Base-by-base conservation (phyloP, 2,888 invertebrate species). In the Aphidius colemani region DNA sequence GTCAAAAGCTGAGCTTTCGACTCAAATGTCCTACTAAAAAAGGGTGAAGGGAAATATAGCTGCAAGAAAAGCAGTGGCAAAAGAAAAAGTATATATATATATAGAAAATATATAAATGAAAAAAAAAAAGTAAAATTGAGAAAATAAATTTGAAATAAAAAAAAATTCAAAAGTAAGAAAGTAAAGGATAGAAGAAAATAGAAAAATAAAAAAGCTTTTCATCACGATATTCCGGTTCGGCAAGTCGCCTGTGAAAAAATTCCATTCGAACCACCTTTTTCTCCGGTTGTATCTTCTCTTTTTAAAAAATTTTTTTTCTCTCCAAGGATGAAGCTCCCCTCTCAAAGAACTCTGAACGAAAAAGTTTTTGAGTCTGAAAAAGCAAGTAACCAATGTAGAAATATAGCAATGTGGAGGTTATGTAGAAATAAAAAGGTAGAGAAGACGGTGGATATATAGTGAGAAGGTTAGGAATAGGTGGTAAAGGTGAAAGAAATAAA, bases 221-320 rank as follows among this genome's bases (percentile, higher is more conserved):
- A 64, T 64, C 64, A 61, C 61, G 61, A 64, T 64, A 64, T 64
- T 65, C 61, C 61, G 61, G 65, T 60, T 60, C 60, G 64, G 43
- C 58, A 61, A 64, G 51, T 64, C 50, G 61, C 53, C 64, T 64
- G 64, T 64, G 64, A 64, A 64, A 64, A 64, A 64, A 64, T 64
- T 64, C 57, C 64, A 56, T 61, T 64, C 61, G 64, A 61, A 43
- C 61, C 61, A 61, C 61, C 58, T 48, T 61, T 53, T 13, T 40
- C 53, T 30, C 53, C 43, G 43, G 41, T 50, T 53, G 44, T 39
- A 43, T 13, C 40, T 53, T 46, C 49, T 46, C 45, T 53, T 56
- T 57, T 46, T 48, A 40, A 39, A 55, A 53, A 53, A 53, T 44
- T 64, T 64, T 60, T 63, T 7, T 41, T 11, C 13, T 30, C 45